Evolutionary conservation across 2,888 invertebrate species (phyloP).

Genomic region (Tupiocoris notatus): DNA sequence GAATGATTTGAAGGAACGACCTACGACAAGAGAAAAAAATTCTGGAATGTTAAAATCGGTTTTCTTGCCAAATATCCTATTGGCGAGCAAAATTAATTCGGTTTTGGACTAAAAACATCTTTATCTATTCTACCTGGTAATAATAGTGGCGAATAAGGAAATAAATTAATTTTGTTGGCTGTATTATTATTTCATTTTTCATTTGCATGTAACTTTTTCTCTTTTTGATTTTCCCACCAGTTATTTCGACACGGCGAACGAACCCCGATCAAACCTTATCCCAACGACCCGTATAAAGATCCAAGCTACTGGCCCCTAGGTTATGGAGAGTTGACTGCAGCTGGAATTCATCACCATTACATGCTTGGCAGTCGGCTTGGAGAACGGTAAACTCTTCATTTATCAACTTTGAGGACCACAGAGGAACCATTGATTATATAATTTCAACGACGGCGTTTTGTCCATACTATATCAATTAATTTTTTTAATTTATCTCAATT

Average conservation of each 20-base stretch:
- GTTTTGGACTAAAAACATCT: too few relatives aligned
- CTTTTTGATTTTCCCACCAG: conserved; percentile 54
- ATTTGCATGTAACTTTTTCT: not conserved
- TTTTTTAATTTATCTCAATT: not conserved
- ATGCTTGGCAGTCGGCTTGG: conserved; percentile 65
- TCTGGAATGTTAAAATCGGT: too few relatives aligned
- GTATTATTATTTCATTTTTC: too few relatives aligned
- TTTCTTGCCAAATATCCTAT: too few relatives aligned
- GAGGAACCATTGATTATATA: too few relatives aligned
- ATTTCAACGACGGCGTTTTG: not conserved
- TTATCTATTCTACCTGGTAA: too few relatives aligned
- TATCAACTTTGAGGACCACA: too few relatives aligned
- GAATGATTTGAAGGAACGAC: too few relatives aligned
- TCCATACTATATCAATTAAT: not conserved
- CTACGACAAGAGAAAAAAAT: too few relatives aligned
- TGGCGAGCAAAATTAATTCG: too few relatives aligned
- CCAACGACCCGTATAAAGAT: conserved; percentile 75
- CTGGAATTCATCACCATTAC: conserved; percentile 57
- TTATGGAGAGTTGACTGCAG: conserved; percentile 81
- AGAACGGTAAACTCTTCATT: conserved; percentile 67
- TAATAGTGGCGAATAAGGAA: too few relatives aligned
- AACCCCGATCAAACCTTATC: conserved; percentile 76
- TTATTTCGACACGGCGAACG: conserved; percentile 88
- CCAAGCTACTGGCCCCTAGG: conserved; percentile 77
- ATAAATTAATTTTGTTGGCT: too few relatives aligned